Conservation (phyloP, 2,888 invertebrate genomes). For the Macaria notata region DNA sequence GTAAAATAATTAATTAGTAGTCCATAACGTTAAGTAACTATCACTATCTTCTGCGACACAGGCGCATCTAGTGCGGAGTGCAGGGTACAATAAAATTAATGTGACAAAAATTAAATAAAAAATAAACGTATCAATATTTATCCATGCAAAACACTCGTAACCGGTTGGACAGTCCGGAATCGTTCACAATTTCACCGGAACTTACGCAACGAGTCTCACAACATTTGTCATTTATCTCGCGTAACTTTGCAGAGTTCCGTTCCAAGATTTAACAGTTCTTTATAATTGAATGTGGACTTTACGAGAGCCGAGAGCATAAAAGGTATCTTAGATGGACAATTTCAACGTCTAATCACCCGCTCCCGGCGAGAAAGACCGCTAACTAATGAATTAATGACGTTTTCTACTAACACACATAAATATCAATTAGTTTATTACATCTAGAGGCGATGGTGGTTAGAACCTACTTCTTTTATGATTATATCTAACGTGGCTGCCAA, state of each 20-base stretch:
- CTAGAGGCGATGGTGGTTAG: background rate
- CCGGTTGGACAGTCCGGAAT: background rate
- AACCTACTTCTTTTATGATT: background rate
- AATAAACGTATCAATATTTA: too few relatives aligned
- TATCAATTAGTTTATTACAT: constrained; percentile 2
- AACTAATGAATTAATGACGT: constrained; percentile 5
- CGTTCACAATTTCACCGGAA: constrained; percentile 19
- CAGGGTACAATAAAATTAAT: constrained; percentile 24
- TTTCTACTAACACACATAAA: background rate
- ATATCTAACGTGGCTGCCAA: background rate
- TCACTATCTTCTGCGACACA: too few relatives aligned
- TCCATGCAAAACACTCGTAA: too few relatives aligned
- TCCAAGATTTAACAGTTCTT: constrained; percentile 16
- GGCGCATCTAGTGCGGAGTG: too few relatives aligned
- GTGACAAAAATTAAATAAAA: too few relatives aligned
- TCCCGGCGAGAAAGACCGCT: background rate
- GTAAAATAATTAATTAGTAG: too few relatives aligned
- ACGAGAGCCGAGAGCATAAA: constrained; percentile 15
- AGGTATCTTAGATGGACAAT: constrained; percentile 11
- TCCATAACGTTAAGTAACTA: too few relatives aligned
- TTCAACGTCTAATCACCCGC: constrained; percentile 7
- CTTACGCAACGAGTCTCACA: constrained; percentile 16
- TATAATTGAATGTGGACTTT: constrained; percentile 23
- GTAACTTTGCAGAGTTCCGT: constrained; percentile 24
- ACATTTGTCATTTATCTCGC: constrained; percentile 26